Evolutionary conservation across 2,113 vertebrate genomes (phyloP).

Genomic region (Passer domesticus): DNA sequence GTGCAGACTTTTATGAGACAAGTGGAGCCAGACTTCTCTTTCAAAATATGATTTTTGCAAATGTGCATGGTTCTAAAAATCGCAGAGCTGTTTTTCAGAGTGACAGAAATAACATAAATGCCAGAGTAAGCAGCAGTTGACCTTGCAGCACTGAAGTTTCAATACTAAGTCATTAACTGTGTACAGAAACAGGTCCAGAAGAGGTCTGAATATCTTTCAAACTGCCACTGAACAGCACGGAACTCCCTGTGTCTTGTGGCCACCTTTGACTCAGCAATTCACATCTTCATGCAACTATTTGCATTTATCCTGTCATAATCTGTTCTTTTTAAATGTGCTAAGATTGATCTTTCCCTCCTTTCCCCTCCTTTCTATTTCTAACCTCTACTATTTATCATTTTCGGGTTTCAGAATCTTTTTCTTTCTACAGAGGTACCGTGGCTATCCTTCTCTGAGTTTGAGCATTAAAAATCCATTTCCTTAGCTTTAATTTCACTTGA

Average conservation of each 20-base stretch:
- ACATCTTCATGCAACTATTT: not conserved
- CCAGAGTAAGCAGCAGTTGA: not conserved
- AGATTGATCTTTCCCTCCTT: not conserved
- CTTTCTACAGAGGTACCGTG: not conserved
- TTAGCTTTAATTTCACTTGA: not conserved
- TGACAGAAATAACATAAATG: not conserved
- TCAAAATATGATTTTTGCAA: conserved; percentile 10
- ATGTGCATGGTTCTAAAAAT: not conserved
- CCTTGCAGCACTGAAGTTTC: not conserved
- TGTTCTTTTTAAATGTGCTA: not conserved
- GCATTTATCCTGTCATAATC: not conserved
- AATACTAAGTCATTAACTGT: not conserved
- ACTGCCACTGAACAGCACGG: not conserved
- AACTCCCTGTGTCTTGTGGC: not conserved
- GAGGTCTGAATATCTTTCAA: not conserved
- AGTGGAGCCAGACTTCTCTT: not conserved
- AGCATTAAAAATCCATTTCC: not conserved
- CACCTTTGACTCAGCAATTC: not conserved
- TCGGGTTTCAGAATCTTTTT: not conserved
- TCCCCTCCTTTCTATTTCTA: not conserved
- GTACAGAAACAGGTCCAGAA: not conserved
- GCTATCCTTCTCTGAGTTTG: not conserved
- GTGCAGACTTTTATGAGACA: not conserved
- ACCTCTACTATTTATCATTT: not conserved
- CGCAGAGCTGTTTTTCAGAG: not conserved